Base-by-base conservation (phyloP, 2,888 invertebrate genomes). In the Dorcus parallelipipedus region DNA sequence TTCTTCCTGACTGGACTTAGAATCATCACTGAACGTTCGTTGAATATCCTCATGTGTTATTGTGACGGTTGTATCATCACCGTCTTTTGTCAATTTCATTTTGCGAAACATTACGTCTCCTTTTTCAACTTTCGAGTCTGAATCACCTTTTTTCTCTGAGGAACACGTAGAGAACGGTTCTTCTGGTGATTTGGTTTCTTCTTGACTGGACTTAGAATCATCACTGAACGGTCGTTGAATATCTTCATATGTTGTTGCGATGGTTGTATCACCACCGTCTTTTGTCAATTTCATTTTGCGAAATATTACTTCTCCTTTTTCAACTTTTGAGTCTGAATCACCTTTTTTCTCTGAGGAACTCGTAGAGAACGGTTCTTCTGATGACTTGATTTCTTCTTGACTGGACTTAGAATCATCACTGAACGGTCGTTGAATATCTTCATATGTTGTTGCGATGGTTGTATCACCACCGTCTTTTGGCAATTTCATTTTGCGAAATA, bases 351-450 rank as follows among this genome's bases (percentile, higher is more conserved):
- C 49, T 23, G 53, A 45, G 40, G 42, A 23, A 48, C 76, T 74
- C 3, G 75, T 71, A 3, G 76, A 76, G 56, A 79, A 81, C 58
- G 81, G 81, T 68, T 84, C 84, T 64, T 84, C 84, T n/a, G 84
- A 83, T 9, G 80, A 79, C 69, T 78, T 79, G 8, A 72, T 71
- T 48, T 79, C 77, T 52, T 77, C 79, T 48, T 74, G 69, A 52
- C 76, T 77, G 3, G 79, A 82, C 69, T 80, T 79, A 0, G 79
- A 83, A 52, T 80, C 80, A 54, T 78, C 79, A 59, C 79, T 80
- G 8, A 75, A 75, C 6, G 78, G 76, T 58, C 78, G 71, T 62
- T 74, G 73, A 2, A 78, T 68, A 60, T 74, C 72, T 63, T 76
- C 74, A 50, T 69, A 64, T 38, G 51, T 48, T 14, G 41, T 54